Percentiles rank a stretch among this genome's conserved stretches.
Evolutionary conservation across 1,140 invertebrate genomes (phyloP).

Genomic region (Olivierus martensii): DNA sequence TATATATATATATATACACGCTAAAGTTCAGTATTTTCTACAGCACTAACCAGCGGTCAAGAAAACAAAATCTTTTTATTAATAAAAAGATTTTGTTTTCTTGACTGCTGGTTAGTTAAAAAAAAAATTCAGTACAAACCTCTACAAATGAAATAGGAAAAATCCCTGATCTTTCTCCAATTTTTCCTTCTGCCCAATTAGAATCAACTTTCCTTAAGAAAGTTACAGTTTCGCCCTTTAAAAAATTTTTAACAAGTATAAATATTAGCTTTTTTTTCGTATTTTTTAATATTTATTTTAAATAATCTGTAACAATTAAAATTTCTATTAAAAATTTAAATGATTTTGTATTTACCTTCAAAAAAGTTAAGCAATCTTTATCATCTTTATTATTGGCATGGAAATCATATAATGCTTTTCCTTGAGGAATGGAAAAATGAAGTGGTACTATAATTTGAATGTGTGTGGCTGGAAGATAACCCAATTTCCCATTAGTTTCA

Average conservation of each 20-base stretch:
- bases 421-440: slow-evolving; percentile 52
- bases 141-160: slow-evolving; percentile 82
- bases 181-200: slow-evolving; percentile 85
- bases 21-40: too few relatives aligned
- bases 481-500: slow-evolving; percentile 59
- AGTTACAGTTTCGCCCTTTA: slow-evolving; percentile 70
- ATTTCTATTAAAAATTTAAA: too few relatives aligned
- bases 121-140: slow-evolving; percentile 8
- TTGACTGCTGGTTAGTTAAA: too few relatives aligned
- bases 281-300: too few relatives aligned
- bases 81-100: too few relatives aligned
- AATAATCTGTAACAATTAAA: too few relatives aligned
- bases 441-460: slow-evolving; percentile 48
- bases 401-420: slow-evolving; percentile 86
- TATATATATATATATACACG: too few relatives aligned
- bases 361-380: slow-evolving; percentile 81
- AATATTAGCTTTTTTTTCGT: background rate
- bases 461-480: slow-evolving; percentile 75
- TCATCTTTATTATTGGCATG: slow-evolving; percentile 66
- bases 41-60: too few relatives aligned
- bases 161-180: slow-evolving; percentile 75
- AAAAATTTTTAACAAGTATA: slow-evolving; percentile 21
- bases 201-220: slow-evolving; percentile 81
- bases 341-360: slow-evolving; percentile 47
- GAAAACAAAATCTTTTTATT: too few relatives aligned